Percentiles rank a stretch among this genome's conserved stretches.
Conservation (phyloP, 2,797 vertebrate genomes). For the Oryzias dopingdopingensis region DNA sequence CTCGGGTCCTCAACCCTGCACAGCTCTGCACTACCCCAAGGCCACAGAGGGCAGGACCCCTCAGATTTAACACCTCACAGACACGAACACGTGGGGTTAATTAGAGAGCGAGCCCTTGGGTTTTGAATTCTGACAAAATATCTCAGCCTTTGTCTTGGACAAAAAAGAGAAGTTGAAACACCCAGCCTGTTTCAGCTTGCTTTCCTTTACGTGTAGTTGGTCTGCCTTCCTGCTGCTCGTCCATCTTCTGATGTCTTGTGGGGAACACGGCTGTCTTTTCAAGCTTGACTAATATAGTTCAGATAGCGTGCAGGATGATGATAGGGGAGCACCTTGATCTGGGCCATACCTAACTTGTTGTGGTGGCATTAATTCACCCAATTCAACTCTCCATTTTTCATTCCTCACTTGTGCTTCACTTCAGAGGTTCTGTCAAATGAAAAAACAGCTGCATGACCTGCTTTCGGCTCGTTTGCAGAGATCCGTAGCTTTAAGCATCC, state of each 20-base stretch:
- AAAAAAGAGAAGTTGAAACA: constrained; percentile 40
- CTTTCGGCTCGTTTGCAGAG: constrained; percentile 31
- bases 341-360: constrained; percentile 56
- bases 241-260: constrained; percentile 54
- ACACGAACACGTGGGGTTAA: constrained; percentile 67
- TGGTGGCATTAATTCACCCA: constrained; percentile 41
- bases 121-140: constrained; percentile 33
- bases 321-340: constrained; percentile 68
- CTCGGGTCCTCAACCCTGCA: constrained; percentile 48
- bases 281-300: constrained; percentile 71
- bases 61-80: constrained; percentile 71
- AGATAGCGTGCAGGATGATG: constrained; percentile 61
- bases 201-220: constrained; percentile 54
- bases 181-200: constrained; percentile 31
- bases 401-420: constrained; percentile 34
- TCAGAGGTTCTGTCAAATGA: constrained; percentile 47
- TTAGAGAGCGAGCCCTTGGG: constrained; percentile 52
- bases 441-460: constrained; percentile 63
- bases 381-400: constrained; percentile 29
- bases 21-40: constrained; percentile 45
- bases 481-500: constrained; percentile 39
- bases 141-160: constrained; percentile 36
- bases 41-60: constrained; percentile 56
- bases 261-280: constrained; percentile 49
- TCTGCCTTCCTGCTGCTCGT: constrained; percentile 57